Percentiles rank a stretch among this genome's conserved stretches.
Evolutionary conservation across 2,797 vertebrate species (phyloP).

Genomic region (Sebastes taczanowskii): DNA sequence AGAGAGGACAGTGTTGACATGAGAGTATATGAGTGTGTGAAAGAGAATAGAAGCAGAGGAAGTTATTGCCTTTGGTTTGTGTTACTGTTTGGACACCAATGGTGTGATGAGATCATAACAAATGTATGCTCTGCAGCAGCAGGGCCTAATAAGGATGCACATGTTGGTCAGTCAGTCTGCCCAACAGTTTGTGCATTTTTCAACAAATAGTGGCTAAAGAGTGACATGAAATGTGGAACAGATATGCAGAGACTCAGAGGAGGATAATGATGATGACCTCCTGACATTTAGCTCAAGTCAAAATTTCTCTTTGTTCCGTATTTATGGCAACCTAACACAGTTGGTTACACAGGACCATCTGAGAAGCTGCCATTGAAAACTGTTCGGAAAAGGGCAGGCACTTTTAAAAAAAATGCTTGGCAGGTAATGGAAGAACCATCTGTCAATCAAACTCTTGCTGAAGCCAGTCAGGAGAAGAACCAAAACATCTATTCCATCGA

Average conservation of each 20-base stretch:
- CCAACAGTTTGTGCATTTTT: not conserved
- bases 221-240: fast-evolving
- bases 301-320: fast-evolving
- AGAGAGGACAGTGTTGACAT: conserved; percentile 31
- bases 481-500: not conserved
- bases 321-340: not conserved
- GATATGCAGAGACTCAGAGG: not conserved
- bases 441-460: not conserved
- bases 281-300: not conserved
- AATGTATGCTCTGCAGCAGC: not conserved
- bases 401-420: not conserved
- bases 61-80: conserved; percentile 21
- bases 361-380: no score
- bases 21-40: conserved; percentile 12
- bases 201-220: not conserved
- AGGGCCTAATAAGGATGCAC: conserved; percentile 7
- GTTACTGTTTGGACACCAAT: conserved; percentile 12
- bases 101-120: not conserved
- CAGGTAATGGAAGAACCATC: not conserved
- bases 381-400: not conserved
- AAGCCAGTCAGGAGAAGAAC: not conserved
- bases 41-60: conserved; percentile 9
- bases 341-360: no score
- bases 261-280: not conserved
- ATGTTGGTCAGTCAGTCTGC: not conserved